phyloP scores from a whole-genome alignment of 64 coral and sea anemone species.

The Platygyra sinensis region DNA sequence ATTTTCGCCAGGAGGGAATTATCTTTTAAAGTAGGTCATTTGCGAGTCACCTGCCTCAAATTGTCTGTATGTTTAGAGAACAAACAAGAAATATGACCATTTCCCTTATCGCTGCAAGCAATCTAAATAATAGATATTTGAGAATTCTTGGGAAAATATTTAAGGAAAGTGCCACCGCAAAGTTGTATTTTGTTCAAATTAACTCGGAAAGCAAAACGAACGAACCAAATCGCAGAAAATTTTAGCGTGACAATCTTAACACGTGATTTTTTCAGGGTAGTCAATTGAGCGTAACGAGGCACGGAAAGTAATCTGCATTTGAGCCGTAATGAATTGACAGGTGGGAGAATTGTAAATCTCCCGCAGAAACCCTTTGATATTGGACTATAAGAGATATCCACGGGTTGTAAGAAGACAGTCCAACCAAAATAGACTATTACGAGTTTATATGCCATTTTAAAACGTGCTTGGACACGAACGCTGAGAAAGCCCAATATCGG shows the following conservation, averaged over 20 bases:
- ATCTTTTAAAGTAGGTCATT: slow-evolving; percentile 4
- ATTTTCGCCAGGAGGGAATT: slow-evolving; percentile 11
- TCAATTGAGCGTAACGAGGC: not conserved
- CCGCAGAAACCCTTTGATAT: slow-evolving; percentile 45
- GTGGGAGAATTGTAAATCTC: slow-evolving; percentile 24
- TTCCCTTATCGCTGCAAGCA: not conserved
- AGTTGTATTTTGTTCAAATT: not conserved
- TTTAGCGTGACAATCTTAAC: not conserved
- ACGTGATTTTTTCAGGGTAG: not conserved
- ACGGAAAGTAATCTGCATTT: not conserved
- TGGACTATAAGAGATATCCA: slow-evolving; percentile 10
- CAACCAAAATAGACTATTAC: slow-evolving; percentile 30
- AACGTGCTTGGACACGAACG: not conserved
- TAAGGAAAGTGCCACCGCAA: slow-evolving; percentile 7
- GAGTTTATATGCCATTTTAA: not conserved
- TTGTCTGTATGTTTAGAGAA: slow-evolving; percentile 24
- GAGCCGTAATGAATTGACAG: slow-evolving; percentile 11
- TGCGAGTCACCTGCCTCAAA: not conserved
- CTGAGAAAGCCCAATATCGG: not conserved
- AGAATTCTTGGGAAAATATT: slow-evolving; percentile 8
- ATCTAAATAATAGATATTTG: slow-evolving; percentile 7
- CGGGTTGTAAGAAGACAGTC: not conserved
- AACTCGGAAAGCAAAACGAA: not conserved
- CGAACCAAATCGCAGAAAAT: not conserved
- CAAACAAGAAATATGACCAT: slow-evolving; percentile 4